A percentile compares a stretch with the other conserved stretches of the same genome.
Evolutionary conservation across 1,140 invertebrate genomes (phyloP).

Genomic region (Gyrodactylus bullatarudis): DNA sequence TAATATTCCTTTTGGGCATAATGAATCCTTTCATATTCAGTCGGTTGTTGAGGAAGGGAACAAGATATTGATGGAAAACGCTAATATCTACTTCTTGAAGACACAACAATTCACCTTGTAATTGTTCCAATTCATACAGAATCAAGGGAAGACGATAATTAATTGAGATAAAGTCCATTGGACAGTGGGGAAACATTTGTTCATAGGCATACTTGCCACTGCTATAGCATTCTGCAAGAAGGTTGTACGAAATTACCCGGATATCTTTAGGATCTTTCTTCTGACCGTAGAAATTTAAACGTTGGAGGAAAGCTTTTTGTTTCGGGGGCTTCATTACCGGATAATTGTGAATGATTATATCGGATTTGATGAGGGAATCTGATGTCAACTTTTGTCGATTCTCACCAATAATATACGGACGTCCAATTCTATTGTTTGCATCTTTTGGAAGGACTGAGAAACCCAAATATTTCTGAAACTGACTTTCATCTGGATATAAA

Average conservation of each 20-base stretch:
- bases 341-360: neutral
- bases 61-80: neutral
- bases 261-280: neutral
- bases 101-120: neutral
- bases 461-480: neutral
- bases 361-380: neutral
- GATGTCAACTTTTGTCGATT: neutral
- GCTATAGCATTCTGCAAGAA: neutral
- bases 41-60: neutral
- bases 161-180: neutral
- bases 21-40: neutral
- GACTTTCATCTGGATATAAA: neutral
- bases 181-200: neutral
- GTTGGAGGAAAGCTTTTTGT: neutral
- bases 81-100: neutral
- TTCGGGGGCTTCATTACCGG: neutral
- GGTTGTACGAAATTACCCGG: neutral
- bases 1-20: neutral
- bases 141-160: neutral
- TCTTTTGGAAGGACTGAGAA: neutral
- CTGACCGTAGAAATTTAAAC: neutral
- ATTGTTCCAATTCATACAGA: neutral
- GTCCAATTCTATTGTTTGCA: neutral
- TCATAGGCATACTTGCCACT: neutral
- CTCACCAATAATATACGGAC: neutral